Evolutionary conservation across 2,113 vertebrate genomes (phyloP), one percentile per base, ranked within the genome.

Genomic region (Platichthys stellatus): DNA sequence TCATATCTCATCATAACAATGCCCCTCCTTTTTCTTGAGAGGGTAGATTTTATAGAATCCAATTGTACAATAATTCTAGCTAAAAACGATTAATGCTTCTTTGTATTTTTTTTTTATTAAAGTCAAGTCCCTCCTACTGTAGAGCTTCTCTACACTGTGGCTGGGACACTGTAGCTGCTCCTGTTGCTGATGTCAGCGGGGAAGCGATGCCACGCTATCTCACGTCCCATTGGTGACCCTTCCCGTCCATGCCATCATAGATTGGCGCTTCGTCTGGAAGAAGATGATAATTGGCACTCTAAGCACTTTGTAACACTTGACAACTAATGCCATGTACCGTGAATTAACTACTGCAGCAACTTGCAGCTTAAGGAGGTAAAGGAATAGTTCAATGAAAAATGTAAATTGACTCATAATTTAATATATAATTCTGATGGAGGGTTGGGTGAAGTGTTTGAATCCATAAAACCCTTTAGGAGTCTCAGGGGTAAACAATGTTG

Each of bases 191-290:
- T 64, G 84, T 83, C 84, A 88, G 83, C 72, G 72, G 72, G 88
- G 90, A 80, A 90, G 76, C 61, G 90, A 89, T 2, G 87, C 74
- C 86, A 70, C 56, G 70, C 89, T 93, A 92, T 76, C 84, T 88
- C 80, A 77, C 24, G 58, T 90, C 89, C 92, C 88, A 89, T 91
- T 91, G 88, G 91, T 89, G 86, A 56, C 89, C 88, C 84, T 93
- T 87, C 85, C 90, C 90, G 26, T 90, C 88, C 82, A 40, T 83
- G 89, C 78, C 84, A 79, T 90, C 87, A 92, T 76, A 92, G 88
- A 81, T 74, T 53, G 76, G 65, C 74, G 64, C 90, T 92, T 88
- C 88, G 88, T 84, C 94, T 95, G 92, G 79, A 94, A 95, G 85
- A 79, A 92, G 87, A 94, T 83, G 85, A 91, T 84, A 92, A 82